Base-by-base conservation (phyloP, 2,113 vertebrate species). In the Cacatua alba region DNA sequence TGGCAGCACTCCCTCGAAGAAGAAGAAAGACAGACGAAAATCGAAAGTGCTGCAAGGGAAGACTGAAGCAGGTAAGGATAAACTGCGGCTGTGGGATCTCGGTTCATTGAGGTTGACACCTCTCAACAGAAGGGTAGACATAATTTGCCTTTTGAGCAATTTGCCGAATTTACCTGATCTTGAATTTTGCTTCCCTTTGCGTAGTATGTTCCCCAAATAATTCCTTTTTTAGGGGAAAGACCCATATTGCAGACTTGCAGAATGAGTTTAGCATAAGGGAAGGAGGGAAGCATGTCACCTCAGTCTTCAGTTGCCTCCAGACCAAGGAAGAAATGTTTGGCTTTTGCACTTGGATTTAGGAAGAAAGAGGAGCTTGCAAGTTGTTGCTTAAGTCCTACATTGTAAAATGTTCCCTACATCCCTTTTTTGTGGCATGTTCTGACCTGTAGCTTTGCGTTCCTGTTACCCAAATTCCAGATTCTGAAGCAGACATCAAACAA, bases 381-480 rank as follows among this genome's bases (percentile, higher is more conserved):
- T 31, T 39, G 21, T 82, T 77, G 26, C 10, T 55, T 4, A 55
- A 63, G n/a, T 74, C 4, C 2, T 41, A 0, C 0, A 0, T 20
- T 64, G 7, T 43, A 44, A 49, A 71, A 35, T 7, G 9, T 68
- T 67, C 6, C 49, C 5, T 19, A 0, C 3, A 2, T 63, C 6
- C 4, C 18, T 55, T 62, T 70, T 17, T 25, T 72, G 10, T 62
- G n/a, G 13, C 6, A 4, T 2, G 0, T 17, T 76, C 37, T 95
- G 17, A 78, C 14, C 29, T 24, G 19, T 57, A 33, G 65, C 26
- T 84, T 37, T 92, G 29, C 52, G 10, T 64, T 80, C 16, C 33
- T 78, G 10, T 74, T 60, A 21, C 4, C 15, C 35, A 41, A 51
- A 44, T 89, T 82, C 21, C 29, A 96, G 96, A 63, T 84, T 79